phyloP scores from a whole-genome alignment of 2,797 vertebrate species.

The Ptychobarbus kaznakovi region DNA sequence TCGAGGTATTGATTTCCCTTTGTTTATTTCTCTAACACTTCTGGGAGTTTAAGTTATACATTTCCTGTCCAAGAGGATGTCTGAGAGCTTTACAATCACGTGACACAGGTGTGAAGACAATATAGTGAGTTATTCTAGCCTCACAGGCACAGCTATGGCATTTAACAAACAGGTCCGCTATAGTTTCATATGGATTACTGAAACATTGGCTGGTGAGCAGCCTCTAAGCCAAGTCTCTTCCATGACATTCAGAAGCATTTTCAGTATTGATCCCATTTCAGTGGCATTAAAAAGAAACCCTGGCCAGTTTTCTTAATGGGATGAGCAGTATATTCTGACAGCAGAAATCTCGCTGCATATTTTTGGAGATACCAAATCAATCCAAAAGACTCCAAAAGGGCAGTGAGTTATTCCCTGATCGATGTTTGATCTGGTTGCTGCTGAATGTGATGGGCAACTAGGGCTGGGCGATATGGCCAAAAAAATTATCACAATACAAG shows the following conservation, averaged over 20 bases:
- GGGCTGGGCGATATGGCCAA: no score
- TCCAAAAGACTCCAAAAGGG: constrained; percentile 40
- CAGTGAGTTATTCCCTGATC: constrained; percentile 31
- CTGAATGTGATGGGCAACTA: not conserved
- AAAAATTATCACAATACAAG: no score
- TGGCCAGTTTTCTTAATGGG: constrained; percentile 19
- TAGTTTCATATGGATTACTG: constrained; percentile 43
- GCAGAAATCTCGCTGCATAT: constrained; percentile 1
- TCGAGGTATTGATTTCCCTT: constrained; percentile 10
- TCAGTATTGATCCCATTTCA: constrained; percentile 46
- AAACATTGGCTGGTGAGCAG: constrained; percentile 21
- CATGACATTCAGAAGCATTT: constrained; percentile 53
- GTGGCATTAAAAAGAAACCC: constrained; percentile 48
- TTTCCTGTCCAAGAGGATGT: constrained; percentile 35
- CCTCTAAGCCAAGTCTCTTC: constrained; percentile 16
- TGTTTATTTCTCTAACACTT: constrained; percentile 24
- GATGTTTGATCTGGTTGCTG: constrained; percentile 8
- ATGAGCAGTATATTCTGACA: constrained; percentile 41
- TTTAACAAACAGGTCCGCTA: constrained; percentile 44
- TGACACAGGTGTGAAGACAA: constrained; percentile 7
- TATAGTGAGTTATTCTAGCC: constrained; percentile 21
- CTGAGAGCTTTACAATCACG: constrained; percentile 13
- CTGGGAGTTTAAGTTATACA: constrained; percentile 32
- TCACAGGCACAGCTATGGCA: constrained; percentile 19
- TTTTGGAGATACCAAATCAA: constrained; percentile 41